phyloP scores from a whole-genome alignment of 2,113 vertebrate species.

The Tricholaema leucomelas region DNA sequence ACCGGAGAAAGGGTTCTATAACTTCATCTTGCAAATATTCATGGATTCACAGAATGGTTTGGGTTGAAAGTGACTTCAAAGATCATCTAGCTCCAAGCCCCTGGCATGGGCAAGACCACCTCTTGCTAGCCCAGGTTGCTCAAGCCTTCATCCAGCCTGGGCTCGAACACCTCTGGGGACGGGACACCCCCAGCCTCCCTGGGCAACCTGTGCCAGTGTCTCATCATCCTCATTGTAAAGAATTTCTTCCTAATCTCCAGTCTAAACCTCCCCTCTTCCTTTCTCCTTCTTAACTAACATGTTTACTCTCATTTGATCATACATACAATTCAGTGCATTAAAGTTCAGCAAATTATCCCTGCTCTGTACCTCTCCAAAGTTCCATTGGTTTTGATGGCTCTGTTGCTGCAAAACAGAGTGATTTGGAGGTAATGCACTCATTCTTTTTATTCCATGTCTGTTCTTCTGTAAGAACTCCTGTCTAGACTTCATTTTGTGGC shows the following conservation, averaged over 20 bases:
- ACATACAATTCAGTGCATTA: background rate
- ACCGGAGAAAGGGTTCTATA: background rate
- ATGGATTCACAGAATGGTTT: too few species aligned
- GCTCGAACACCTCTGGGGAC: too few species aligned
- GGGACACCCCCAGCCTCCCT: too few species aligned
- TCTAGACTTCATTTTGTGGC: background rate
- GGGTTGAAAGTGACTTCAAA: too few species aligned
- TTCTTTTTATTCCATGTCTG: background rate
- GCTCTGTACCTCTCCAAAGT: background rate
- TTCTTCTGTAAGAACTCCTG: background rate
- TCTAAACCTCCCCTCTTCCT: too few species aligned
- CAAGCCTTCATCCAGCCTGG: too few species aligned
- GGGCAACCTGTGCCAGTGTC: too few species aligned
- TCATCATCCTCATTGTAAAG: too few species aligned
- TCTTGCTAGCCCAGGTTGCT: too few species aligned
- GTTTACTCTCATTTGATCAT: background rate
- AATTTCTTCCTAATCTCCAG: too few species aligned
- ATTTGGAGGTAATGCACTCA: background rate
- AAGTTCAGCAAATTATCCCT: background rate
- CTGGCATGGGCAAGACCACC: too few species aligned
- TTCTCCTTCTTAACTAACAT: background rate
- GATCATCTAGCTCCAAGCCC: too few species aligned
- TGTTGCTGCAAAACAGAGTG: background rate
- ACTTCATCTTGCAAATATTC: background rate
- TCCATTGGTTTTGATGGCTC: background rate